Base-by-base conservation (phyloP, 2,113 vertebrate genomes). In the Cyprinodon tularosa region DNA sequence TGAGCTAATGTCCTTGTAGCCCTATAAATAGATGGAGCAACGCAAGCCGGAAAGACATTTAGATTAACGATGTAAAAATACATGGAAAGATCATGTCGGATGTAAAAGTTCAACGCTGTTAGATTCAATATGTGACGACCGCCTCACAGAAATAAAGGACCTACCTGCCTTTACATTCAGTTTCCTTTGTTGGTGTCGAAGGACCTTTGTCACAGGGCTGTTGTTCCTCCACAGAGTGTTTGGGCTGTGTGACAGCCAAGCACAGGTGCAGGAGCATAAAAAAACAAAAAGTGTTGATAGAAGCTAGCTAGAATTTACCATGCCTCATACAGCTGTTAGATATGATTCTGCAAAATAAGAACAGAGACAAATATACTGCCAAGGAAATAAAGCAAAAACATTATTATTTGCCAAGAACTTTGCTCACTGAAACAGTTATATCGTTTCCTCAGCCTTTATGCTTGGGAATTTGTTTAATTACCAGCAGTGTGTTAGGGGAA, bases 221-320 rank as follows among this genome's bases (percentile, higher is more conserved):
- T 84, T 92, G 90, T 91, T 87, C 82, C 75, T 84, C 66, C 66
- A 68, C 77, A 77, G 67, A 60, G 68, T 85, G 72, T 69, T 64
- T 83, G 71, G 65, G 39, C 81, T 78, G 66, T 70, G n/a, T 93
- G 93, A 94, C 83, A 76, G 90, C 78, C 72, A 72, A 72, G 89
- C 86, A 92, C 92, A 94, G 94, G 91, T 94, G 94, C 62, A n/a
- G 5, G 40, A 85, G 84, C 74, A 77, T 69, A 88, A 86, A 91
- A 89, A 90, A 92, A 90, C 53, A 88, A 89, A 92, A 92, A 74
- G 76, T 60, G 42, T 78, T 87, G 74, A 87, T 79, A 59, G 82
- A 81, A 68, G 68, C 83, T 57, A 36, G 57, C 72, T 45, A 74
- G 71, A 77, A 81, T 78, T 87, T 64, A 72, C 39, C 37, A 68